Evolutionary conservation across 2,888 invertebrate genomes (phyloP).

Genomic region (Calliphora vomitoria): DNA sequence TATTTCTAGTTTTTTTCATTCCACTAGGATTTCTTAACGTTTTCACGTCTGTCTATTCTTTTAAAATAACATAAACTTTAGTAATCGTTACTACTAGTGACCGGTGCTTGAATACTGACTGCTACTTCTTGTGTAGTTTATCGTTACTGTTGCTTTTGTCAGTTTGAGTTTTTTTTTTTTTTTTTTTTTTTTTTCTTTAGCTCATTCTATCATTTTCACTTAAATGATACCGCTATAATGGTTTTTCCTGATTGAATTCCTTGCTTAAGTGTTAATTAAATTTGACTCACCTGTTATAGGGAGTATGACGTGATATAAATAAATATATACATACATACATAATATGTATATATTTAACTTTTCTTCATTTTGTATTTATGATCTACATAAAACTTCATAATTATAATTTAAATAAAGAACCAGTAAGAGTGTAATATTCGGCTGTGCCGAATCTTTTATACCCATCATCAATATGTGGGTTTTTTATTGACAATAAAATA

Average conservation of each 20-base stretch:
- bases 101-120: not conserved
- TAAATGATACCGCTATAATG: conserved; percentile 54
- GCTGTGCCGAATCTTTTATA: no score
- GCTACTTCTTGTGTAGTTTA: conserved; percentile 1
- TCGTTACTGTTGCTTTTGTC: conserved; percentile 33
- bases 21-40: not conserved
- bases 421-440: no score
- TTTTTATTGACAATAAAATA: no score
- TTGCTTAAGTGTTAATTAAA: conserved; percentile 67
- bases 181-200: not conserved
- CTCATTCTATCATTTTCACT: conserved; percentile 50
- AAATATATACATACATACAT: not conserved
- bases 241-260: conserved; percentile 65
- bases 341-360: not conserved
- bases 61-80: conserved; percentile 35
- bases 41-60: not conserved
- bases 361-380: not conserved
- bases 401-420: not conserved
- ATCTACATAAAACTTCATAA: not conserved
- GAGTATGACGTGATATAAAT: conserved; percentile 20
- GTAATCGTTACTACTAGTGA: not conserved
- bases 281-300: conserved; percentile 41
- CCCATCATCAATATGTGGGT: no score
- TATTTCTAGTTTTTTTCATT: not conserved
- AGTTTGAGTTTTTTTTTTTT: conserved; percentile 21